Evolutionary conservation across 2,888 invertebrate genomes (phyloP).

Genomic region (Oasisia sp.): DNA sequence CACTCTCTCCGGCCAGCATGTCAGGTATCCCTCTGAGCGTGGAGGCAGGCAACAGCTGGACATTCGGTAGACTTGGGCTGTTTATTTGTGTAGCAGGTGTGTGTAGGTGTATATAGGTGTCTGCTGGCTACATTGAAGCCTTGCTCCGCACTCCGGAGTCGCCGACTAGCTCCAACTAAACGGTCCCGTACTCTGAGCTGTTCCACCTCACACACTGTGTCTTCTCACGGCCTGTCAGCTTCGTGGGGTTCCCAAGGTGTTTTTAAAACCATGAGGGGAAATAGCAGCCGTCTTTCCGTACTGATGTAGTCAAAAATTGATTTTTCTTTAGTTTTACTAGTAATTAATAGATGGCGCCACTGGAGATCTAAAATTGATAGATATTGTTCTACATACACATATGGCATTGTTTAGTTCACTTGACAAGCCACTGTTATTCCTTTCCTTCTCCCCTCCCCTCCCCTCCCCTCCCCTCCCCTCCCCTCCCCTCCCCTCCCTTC

Average conservation of each 20-base stretch:
- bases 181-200: background rate
- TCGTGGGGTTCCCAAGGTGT: no score
- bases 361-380: background rate
- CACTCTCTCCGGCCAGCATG: background rate
- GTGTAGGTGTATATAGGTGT: background rate
- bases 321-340: no score
- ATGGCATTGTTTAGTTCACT: no score
- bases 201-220: background rate
- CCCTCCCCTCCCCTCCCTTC: no score
- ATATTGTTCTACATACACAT: no score
- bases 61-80: background rate
- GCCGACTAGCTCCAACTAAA: background rate
- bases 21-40: background rate
- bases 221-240: background rate
- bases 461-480: no score
- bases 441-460: no score
- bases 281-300: no score
- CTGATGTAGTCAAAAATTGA: no score
- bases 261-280: no score
- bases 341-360: background rate
- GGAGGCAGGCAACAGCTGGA: background rate
- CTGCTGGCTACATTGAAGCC: background rate
- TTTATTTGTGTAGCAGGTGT: constrained; percentile 3
- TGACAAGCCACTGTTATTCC: no score
- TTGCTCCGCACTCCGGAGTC: no score